A percentile compares a stretch with the other conserved stretches of the same genome.
Evolutionary conservation across 2,113 vertebrate species (phyloP).

Genomic region (Glaucomys volans): DNA sequence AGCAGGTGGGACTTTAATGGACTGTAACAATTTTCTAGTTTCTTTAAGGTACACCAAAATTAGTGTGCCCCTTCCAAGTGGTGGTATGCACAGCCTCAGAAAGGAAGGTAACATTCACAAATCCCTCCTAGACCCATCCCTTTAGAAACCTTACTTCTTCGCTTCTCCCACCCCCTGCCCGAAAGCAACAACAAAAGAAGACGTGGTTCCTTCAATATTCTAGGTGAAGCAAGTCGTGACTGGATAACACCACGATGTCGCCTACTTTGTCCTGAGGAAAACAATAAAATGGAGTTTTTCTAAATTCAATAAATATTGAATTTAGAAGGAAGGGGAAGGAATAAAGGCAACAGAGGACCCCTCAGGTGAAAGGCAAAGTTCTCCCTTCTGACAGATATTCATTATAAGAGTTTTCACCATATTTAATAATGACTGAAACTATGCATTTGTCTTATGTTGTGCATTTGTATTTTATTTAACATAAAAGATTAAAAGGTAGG

Average conservation of each 20-base stretch:
- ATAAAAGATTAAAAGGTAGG: neutral
- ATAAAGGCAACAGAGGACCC: neutral
- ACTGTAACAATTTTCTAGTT: conserved; percentile 67
- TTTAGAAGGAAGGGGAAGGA: neutral
- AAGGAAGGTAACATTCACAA: neutral
- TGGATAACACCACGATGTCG: neutral
- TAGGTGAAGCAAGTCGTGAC: neutral
- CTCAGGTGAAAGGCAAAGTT: neutral
- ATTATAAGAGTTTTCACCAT: neutral
- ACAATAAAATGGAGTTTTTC: neutral
- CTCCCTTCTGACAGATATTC: neutral
- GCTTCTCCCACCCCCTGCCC: neutral
- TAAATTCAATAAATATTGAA: neutral
- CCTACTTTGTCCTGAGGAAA: neutral
- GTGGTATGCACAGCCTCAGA: neutral
- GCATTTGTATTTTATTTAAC: neutral
- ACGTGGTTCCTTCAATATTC: neutral
- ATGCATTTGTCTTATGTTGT: neutral
- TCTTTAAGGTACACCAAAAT: conserved; percentile 1
- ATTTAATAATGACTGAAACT: neutral
- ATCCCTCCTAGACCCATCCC: neutral
- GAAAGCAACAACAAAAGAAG: neutral
- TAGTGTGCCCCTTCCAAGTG: neutral
- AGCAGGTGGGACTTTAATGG: conserved; percentile 72
- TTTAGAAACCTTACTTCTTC: neutral